phyloP scores from a whole-genome alignment of 1,140 invertebrate genomes.

The Cyclina sinensis region DNA sequence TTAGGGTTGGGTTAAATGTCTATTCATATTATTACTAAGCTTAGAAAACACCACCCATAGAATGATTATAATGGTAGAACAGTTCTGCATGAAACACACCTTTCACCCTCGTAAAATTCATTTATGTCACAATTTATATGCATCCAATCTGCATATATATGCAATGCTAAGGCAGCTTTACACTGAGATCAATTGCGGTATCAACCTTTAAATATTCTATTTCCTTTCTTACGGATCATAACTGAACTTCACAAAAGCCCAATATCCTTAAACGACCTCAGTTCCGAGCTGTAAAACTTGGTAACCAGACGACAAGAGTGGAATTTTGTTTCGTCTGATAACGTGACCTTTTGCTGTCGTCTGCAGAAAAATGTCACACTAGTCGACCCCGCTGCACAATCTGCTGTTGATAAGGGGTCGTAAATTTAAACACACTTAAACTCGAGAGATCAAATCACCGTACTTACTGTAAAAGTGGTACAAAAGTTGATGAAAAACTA shows the following conservation, averaged over 20 bases:
- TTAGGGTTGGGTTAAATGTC: no score
- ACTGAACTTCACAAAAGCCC: slow-evolving; percentile 14
- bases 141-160: neutral
- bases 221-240: slow-evolving; percentile 24
- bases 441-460: slow-evolving; percentile 2
- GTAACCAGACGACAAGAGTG: slow-evolving; percentile 47
- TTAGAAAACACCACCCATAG: no score
- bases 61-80: neutral
- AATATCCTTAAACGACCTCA: slow-evolving; percentile 60
- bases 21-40: no score
- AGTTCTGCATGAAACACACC: neutral
- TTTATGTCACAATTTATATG: neutral
- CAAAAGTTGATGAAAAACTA: neutral
- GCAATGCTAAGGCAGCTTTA: slow-evolving; percentile 6
- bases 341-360: slow-evolving; percentile 65
- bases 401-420: slow-evolving; percentile 56
- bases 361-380: slow-evolving; percentile 60
- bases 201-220: slow-evolving; percentile 1
- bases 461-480: neutral
- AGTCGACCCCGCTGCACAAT: slow-evolving; percentile 59
- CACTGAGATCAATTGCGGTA: neutral
- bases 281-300: slow-evolving; percentile 16
- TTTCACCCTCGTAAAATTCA: neutral
- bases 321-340: slow-evolving; percentile 69
- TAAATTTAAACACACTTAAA: slow-evolving; percentile 54